Evolutionary conservation across 2,113 vertebrate genomes (phyloP).

Genomic region (Hyperopisus bebe): DNA sequence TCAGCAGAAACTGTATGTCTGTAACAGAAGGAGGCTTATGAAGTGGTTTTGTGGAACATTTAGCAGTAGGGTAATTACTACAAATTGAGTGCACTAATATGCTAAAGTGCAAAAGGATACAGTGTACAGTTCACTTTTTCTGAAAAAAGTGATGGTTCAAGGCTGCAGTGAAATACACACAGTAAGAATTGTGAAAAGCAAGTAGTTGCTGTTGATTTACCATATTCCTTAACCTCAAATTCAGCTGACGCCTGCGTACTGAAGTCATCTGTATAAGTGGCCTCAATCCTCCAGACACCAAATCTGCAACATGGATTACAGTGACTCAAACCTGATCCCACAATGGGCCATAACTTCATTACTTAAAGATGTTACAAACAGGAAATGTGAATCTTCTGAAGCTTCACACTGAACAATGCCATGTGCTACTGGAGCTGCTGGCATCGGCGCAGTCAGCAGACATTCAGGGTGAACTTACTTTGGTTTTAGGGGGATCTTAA

Average conservation of each 20-base stretch:
- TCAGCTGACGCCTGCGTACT: constrained; percentile 58
- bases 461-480: constrained; percentile 60
- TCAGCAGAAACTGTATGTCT: not conserved
- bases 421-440: not conserved
- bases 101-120: not conserved
- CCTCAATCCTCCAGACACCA: constrained; percentile 80
- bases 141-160: not conserved
- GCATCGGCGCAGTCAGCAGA: not conserved
- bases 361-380: not conserved
- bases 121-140: not conserved
- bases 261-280: constrained; percentile 72
- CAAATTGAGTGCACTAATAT: not conserved
- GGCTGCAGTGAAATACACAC: not conserved
- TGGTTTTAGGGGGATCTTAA: constrained; percentile 85
- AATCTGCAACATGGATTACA: constrained; percentile 54
- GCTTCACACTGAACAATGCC: not conserved
- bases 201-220: constrained; percentile 48
- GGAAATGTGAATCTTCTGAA: not conserved
- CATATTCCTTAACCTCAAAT: constrained; percentile 92
- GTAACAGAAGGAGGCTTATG: not conserved
- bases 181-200: not conserved
- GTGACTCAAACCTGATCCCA: not conserved
- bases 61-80: not conserved
- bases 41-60: not conserved
- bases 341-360: not conserved